Conservation (phyloP, 2,113 vertebrate species). For the Clarias batrachus region DNA sequence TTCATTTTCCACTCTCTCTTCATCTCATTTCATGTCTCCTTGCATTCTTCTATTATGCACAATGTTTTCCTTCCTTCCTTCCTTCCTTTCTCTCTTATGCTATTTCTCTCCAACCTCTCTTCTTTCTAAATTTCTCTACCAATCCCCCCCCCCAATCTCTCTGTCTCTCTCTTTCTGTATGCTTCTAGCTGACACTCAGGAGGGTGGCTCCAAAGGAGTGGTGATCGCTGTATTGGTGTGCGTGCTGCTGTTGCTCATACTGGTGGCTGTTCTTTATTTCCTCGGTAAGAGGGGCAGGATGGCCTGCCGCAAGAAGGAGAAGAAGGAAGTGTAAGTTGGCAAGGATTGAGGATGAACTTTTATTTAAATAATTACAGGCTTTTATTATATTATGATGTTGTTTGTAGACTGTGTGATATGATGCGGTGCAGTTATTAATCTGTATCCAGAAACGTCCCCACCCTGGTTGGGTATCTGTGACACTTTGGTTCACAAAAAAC, state of each 20-base stretch:
- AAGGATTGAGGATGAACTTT: background rate
- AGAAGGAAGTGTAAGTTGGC: constrained; percentile 82
- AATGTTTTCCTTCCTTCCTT: constrained; percentile 18
- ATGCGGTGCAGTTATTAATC: background rate
- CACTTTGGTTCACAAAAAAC: background rate
- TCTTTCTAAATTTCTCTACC: background rate
- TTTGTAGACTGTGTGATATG: background rate
- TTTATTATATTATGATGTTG: background rate
- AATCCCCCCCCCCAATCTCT: background rate
- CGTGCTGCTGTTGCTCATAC: constrained; percentile 82
- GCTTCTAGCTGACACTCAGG: constrained; percentile 70
- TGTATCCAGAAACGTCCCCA: background rate
- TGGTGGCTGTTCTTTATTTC: constrained; percentile 82
- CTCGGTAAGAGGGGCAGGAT: constrained; percentile 80
- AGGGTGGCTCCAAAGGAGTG: constrained; percentile 78
- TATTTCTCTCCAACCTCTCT: constrained; percentile 14
- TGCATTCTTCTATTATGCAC: background rate
- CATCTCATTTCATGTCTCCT: background rate
- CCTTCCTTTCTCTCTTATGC: constrained; percentile 36
- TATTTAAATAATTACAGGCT: no score
- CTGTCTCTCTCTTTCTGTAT: constrained; percentile 30
- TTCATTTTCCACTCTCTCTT: background rate
- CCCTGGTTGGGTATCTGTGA: background rate
- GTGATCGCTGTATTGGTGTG: constrained; percentile 87
- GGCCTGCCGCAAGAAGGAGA: constrained; percentile 72